phyloP scores from a whole-genome alignment of 92 coral and sea anemone species.

The Bergia sp. region DNA sequence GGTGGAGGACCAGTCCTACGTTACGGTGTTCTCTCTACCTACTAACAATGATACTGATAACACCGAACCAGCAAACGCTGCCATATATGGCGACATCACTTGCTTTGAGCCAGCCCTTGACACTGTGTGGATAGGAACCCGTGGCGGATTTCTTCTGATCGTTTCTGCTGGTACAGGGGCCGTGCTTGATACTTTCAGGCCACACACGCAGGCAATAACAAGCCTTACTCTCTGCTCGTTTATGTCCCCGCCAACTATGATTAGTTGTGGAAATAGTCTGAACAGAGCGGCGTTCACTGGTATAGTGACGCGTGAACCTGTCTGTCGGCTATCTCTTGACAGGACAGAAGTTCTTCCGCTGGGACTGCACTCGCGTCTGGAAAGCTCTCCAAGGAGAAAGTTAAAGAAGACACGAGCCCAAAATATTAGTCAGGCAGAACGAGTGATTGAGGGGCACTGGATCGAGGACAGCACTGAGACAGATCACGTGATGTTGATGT shows the following conservation, averaged over 20 bases:
- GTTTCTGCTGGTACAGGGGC: conserved; percentile 16
- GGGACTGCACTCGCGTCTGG: background rate
- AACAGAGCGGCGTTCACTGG: background rate
- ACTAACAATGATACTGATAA: background rate
- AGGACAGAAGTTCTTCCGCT: conserved; percentile 17
- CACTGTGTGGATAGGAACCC: conserved; percentile 30
- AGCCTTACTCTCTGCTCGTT: conserved; percentile 14
- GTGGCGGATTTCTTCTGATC: conserved; percentile 18
- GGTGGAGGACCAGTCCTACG: conserved; percentile 14
- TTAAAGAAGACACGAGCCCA: conserved; percentile 14
- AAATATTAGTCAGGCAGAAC: background rate
- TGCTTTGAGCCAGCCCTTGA: conserved; percentile 32
- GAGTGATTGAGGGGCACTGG: conserved; percentile 11
- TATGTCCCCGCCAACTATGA: conserved; percentile 4
- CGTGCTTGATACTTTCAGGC: conserved; percentile 27
- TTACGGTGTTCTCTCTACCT: background rate
- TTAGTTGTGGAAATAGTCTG: conserved; percentile 29
- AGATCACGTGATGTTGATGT: conserved; percentile 27
- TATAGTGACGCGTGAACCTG: background rate
- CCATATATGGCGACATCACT: conserved; percentile 21
- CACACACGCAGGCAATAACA: background rate
- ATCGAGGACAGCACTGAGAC: conserved; percentile 4
- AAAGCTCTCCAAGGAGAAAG: conserved; percentile 7
- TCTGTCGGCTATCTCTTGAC: conserved; percentile 27
- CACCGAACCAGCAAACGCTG: background rate